phyloP scores from a whole-genome alignment of 2,888 invertebrate genomes.

The Drosophila mimetica region DNA sequence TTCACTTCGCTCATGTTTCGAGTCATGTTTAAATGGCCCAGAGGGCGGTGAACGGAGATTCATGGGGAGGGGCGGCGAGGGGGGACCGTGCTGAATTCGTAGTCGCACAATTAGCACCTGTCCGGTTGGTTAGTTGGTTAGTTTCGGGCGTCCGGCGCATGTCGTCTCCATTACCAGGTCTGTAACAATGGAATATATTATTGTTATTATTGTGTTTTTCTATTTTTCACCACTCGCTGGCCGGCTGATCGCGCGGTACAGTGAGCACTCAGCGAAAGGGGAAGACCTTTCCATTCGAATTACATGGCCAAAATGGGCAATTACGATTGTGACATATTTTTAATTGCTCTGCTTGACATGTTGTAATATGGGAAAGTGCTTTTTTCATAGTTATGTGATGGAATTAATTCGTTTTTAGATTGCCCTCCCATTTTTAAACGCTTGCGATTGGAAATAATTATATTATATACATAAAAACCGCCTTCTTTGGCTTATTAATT shows the following conservation, averaged over 20 bases:
- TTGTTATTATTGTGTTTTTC: no score
- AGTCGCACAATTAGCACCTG: slow-evolving; percentile 69
- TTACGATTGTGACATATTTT: slow-evolving; percentile 8
- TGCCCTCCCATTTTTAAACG: not conserved
- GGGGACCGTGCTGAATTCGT: slow-evolving; percentile 46
- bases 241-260: slow-evolving; percentile 14
- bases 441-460: not conserved
- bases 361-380: not conserved
- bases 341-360: not conserved
- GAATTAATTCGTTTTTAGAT: not conserved
- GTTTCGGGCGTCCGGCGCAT: slow-evolving; percentile 37
- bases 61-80: not conserved
- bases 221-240: slow-evolving; percentile 12
- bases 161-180: slow-evolving; percentile 42
- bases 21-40: slow-evolving; percentile 6
- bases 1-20: slow-evolving; percentile 8
- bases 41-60: slow-evolving; percentile 28
- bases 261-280: slow-evolving; percentile 5
- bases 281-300: slow-evolving; percentile 1
- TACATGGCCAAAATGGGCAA: slow-evolving; percentile 4
- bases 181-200: slow-evolving; percentile 1
- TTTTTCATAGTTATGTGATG: not conserved
- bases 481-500: not conserved
- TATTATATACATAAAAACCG: no score
- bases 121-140: slow-evolving; percentile 17